Evolutionary conservation across 2,888 invertebrate species (phyloP).

Genomic region (Aplocera efformata): DNA sequence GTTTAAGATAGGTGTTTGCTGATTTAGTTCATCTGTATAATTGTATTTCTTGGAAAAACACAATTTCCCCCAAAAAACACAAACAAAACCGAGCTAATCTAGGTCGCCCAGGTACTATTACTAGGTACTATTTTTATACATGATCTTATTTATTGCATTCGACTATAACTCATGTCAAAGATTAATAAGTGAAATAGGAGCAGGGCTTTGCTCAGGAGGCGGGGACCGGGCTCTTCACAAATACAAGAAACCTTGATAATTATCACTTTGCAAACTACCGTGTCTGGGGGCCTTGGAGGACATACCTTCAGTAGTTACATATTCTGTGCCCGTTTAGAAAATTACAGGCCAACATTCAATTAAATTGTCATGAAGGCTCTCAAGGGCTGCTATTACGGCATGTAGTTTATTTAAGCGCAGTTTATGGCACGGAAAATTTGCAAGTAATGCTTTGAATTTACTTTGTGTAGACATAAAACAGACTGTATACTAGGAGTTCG

Average conservation of each 20-base stretch:
- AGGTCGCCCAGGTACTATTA: no score
- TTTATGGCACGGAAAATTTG: constrained; percentile 26
- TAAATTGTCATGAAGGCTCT: constrained; percentile 56
- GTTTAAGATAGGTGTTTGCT: no score
- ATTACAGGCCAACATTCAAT: constrained; percentile 54
- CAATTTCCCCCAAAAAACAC: no score
- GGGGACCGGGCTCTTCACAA: no score
- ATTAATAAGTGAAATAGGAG: no score
- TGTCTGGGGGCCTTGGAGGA: constrained; percentile 13
- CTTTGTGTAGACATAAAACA: constrained; percentile 8
- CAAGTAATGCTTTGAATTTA: constrained; percentile 13
- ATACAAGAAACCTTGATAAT: neutral
- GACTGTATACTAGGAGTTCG: neutral
- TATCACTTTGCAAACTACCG: neutral
- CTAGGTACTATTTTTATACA: no score
- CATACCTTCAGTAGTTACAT: constrained; percentile 7
- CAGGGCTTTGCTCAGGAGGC: no score
- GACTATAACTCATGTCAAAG: no score
- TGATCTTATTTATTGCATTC: no score
- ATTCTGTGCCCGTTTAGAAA: constrained; percentile 32
- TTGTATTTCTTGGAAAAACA: no score
- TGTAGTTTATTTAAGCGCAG: constrained; percentile 41
- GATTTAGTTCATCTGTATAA: no score
- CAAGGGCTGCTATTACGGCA: constrained; percentile 46
- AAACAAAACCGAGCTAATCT: no score